Base-by-base conservation (phyloP, 2,888 invertebrate species). In the Dynastes tityus region DNA sequence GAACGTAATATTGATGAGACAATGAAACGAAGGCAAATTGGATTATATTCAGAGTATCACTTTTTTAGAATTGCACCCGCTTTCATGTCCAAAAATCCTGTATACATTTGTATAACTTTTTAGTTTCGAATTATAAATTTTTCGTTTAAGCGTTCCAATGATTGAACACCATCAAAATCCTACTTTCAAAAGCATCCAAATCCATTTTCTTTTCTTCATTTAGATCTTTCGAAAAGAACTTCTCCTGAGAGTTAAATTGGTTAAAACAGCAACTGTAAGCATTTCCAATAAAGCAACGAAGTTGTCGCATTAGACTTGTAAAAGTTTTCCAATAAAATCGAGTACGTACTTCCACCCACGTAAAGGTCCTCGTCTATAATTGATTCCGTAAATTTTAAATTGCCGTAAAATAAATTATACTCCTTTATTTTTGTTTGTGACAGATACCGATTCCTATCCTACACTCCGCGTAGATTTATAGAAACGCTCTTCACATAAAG, bases 291-390 rank as follows among this genome's bases (percentile, higher is more conserved):
- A 37, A 53, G 53, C 5, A 8, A 53, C 53, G 53, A 53, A 53
- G 53, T 61, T 61, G 61, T 29, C 61, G 27, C 11, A 9, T 27
- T 29, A 8, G 22, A 9, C 29, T 9, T 22, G 61, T 16, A 13
- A 61, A 61, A 61, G 29, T 61, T 61, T 61, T 61, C 61, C 61
- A 61, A 61, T 61, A 61, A 61, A 27, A 22, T 61, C 61, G 61
- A 61, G 61, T 61, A 61, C 61, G 22, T 22, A 27, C 61, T 61
- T 11, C 11, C 11, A 2, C 2, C 11, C 61, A 27, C 29, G 8
- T 29, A 53, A n/a, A n/a, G n/a, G 53, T 8, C 5, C 27, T 61
- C 27, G 4, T 27, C 27, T 11, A 22, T 61, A 61, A 61, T 61
- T 61, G 61, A 61, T 61, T 61, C 22, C 61, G 61, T 61, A 61